Evolutionary conservation across 2,797 vertebrate species (phyloP).

Genomic region (Fundulus diaphanus): DNA sequence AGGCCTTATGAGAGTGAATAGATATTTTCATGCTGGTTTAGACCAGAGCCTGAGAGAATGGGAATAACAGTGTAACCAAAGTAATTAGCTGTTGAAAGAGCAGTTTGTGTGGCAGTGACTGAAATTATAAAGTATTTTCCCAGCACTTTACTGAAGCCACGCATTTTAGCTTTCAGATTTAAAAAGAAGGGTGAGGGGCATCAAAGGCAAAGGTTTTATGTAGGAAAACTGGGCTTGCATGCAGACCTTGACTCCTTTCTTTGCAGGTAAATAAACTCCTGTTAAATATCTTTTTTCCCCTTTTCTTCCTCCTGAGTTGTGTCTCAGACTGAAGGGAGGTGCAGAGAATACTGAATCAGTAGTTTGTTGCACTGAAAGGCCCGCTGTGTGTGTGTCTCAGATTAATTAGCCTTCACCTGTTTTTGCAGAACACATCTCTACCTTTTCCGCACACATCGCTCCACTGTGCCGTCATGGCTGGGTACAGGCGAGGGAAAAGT

Average conservation of each 20-base stretch:
- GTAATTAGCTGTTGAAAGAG: slow-evolving; percentile 51
- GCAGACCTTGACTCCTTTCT: neutral
- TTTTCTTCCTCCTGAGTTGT: slow-evolving; percentile 8
- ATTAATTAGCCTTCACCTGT: slow-evolving; percentile 42
- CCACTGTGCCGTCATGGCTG: slow-evolving; percentile 9
- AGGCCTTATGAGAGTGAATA: slow-evolving; percentile 1
- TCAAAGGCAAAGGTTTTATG: neutral
- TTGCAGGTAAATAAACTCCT: neutral
- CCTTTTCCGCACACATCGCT: slow-evolving; percentile 4
- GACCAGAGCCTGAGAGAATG: slow-evolving; percentile 23
- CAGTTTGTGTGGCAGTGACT: slow-evolving; percentile 14
- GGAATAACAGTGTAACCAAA: slow-evolving; percentile 39
- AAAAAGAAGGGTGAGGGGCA: slow-evolving; percentile 12
- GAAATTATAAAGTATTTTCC: slow-evolving; percentile 51
- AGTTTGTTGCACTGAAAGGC: slow-evolving; percentile 24
- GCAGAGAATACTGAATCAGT: slow-evolving; percentile 17
- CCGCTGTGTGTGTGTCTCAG: neutral
- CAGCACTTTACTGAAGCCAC: slow-evolving; percentile 55
- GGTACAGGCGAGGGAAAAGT: slow-evolving; percentile 8
- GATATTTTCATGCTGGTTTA: slow-evolving; percentile 44
- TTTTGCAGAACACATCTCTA: slow-evolving; percentile 14
- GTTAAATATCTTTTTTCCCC: neutral
- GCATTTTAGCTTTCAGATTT: slow-evolving; percentile 41
- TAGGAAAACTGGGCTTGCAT: neutral
- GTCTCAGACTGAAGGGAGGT: slow-evolving; percentile 10